Evolutionary conservation across 2,113 vertebrate species (phyloP).

Genomic region (Lepisosteus osseus): DNA sequence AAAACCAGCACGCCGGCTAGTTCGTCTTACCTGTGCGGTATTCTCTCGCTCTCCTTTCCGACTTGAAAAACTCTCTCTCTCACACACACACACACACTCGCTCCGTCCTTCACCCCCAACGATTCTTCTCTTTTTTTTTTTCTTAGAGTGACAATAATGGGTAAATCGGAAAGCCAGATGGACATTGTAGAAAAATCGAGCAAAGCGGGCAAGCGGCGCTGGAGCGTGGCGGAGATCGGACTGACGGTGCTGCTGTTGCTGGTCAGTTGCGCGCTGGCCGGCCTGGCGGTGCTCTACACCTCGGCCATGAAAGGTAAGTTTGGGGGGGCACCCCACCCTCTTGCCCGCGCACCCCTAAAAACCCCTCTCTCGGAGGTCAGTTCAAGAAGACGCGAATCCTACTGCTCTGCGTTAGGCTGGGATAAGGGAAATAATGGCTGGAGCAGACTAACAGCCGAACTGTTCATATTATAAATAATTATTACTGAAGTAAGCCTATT

Average conservation of each 20-base stretch:
- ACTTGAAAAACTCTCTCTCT: slow-evolving; percentile 38
- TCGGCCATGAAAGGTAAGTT: slow-evolving; percentile 72
- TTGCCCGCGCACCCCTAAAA: no score
- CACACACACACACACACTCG: slow-evolving; percentile 34
- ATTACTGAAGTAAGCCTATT: no score
- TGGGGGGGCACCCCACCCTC: background rate
- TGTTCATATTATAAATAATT: no score
- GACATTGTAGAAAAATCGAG: slow-evolving; percentile 85
- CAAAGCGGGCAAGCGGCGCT: slow-evolving; percentile 67
- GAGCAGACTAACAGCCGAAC: no score
- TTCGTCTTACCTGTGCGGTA: background rate
- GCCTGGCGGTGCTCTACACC: slow-evolving; percentile 81
- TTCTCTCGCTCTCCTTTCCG: slow-evolving; percentile 48
- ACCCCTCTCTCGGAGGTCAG: background rate
- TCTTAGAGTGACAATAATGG: slow-evolving; percentile 72
- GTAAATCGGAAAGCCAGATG: slow-evolving; percentile 86
- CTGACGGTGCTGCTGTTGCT: slow-evolving; percentile 79
- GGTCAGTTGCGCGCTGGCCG: slow-evolving; percentile 76
- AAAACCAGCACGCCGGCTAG: background rate
- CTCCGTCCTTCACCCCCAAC: slow-evolving; percentile 29
- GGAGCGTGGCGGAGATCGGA: slow-evolving; percentile 70
- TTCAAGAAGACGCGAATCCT: no score
- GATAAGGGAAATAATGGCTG: no score
- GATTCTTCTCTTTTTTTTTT: slow-evolving; percentile 27
- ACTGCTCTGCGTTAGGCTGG: no score